A percentile compares a stretch with the other conserved stretches of the same genome.
Evolutionary conservation across 1,140 invertebrate species (phyloP).

Genomic region (Temnothorax nylanderi): DNA sequence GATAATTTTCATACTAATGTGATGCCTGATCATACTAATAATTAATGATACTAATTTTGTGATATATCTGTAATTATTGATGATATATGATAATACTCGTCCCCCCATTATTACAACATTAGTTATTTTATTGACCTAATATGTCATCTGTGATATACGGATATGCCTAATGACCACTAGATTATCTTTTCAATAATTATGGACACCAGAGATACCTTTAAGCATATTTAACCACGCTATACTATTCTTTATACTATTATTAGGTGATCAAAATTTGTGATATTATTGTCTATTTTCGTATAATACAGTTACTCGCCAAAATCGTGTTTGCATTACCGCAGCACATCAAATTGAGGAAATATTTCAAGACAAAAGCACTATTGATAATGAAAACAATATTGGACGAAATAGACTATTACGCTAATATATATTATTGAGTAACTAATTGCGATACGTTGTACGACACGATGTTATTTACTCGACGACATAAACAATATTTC

Average conservation of each 20-base stretch:
- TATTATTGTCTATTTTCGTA: neutral
- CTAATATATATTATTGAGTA: neutral
- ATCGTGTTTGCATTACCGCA: neutral
- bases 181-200: neutral
- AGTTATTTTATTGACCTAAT: neutral
- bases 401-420: neutral
- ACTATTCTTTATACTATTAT: neutral
- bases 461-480: neutral
- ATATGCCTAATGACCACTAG: neutral
- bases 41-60: slow-evolving; percentile 14
- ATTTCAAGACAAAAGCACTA: neutral
- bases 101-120: neutral
- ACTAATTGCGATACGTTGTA: neutral
- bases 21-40: neutral
- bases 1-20: slow-evolving; percentile 16
- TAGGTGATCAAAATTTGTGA: neutral
- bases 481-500: neutral
- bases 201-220: neutral
- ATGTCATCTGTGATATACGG: neutral
- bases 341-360: neutral
- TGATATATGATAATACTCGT: slow-evolving; percentile 23
- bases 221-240: neutral
- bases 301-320: neutral
- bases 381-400: neutral
- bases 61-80: slow-evolving; percentile 9